phyloP scores from a whole-genome alignment of 35 echinoderm and acorn worm species.

The Diadema setosum region DNA sequence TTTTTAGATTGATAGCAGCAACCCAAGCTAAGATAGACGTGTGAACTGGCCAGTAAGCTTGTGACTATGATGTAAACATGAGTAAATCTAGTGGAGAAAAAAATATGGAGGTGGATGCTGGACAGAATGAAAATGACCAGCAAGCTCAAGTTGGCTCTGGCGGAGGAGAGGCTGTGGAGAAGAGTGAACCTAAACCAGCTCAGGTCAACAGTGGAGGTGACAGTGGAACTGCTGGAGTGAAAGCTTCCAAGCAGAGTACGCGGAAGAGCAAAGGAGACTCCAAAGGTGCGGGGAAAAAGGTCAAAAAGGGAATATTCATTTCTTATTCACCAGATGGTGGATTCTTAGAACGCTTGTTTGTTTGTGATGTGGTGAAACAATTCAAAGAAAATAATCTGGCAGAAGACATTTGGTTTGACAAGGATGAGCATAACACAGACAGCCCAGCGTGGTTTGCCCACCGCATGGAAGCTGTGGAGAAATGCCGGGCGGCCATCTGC shows the following conservation, averaged over 20 bases:
- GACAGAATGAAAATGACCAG: background rate
- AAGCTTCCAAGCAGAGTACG: background rate
- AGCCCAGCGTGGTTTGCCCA: conserved; percentile 94
- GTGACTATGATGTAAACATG: no score
- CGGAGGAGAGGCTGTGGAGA: background rate
- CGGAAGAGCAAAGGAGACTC: background rate
- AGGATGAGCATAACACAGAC: conserved; percentile 86
- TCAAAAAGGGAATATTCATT: conserved; percentile 88
- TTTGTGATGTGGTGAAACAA: conserved; percentile 70
- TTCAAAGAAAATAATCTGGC: conserved; percentile 91
- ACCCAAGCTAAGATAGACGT: no score
- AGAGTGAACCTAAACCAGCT: background rate
- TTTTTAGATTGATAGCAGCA: no score
- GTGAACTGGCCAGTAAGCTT: no score
- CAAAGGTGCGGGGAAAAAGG: conserved; percentile 48
- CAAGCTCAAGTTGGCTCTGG: background rate
- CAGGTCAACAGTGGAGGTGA: background rate
- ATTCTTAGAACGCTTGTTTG: conserved; percentile 83
- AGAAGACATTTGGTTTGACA: conserved; percentile 99
- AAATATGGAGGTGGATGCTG: no score
- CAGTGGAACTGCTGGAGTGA: background rate
- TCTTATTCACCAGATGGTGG: conserved; percentile 95
- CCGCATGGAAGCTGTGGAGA: conserved; percentile 87
- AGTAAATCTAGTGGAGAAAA: no score
- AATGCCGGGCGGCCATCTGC: conserved; percentile 81